Evolutionary conservation across 2,888 invertebrate genomes (phyloP).

Genomic region (Athripsodes cinereus): DNA sequence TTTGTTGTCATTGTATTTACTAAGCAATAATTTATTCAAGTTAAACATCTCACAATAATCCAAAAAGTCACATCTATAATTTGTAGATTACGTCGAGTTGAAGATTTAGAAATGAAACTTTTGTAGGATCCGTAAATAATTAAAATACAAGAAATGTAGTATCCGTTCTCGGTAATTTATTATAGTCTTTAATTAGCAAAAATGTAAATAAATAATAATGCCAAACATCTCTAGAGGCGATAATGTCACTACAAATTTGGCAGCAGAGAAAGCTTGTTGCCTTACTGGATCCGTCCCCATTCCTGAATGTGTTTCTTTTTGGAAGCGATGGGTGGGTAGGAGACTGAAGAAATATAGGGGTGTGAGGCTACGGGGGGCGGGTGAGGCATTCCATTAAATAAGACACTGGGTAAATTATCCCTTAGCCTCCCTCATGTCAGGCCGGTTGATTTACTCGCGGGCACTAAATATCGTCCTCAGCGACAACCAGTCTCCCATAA

Average conservation of each 20-base stretch:
- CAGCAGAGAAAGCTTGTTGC: conserved; percentile 21
- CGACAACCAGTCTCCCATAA: conserved; percentile 29
- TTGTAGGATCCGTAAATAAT: too few relatives aligned
- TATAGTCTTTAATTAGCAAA: not conserved
- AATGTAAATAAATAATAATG: conserved; percentile 5
- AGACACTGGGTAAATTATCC: conserved; percentile 29
- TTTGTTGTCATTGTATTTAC: too few relatives aligned
- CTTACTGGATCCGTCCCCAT: not conserved
- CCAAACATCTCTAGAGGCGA: conserved; percentile 4
- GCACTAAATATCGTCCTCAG: conserved; percentile 29
- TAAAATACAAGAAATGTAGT: too few relatives aligned
- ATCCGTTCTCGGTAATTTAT: too few relatives aligned
- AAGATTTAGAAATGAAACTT: too few relatives aligned
- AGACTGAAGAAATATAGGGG: too few relatives aligned
- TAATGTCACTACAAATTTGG: conserved; percentile 26
- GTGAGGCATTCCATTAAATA: conserved; percentile 28
- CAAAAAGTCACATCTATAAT: too few relatives aligned
- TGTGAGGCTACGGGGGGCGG: conserved; percentile 10
- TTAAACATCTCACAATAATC: too few relatives aligned
- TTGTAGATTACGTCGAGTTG: too few relatives aligned
- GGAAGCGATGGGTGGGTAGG: conserved; percentile 4
- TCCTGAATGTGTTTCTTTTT: conserved; percentile 1
- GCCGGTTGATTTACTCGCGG: conserved; percentile 29
- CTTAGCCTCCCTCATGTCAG: conserved; percentile 23
- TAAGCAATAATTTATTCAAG: too few relatives aligned